phyloP scores from a whole-genome alignment of 2,113 vertebrate species.

The Aegithalos caudatus region DNA sequence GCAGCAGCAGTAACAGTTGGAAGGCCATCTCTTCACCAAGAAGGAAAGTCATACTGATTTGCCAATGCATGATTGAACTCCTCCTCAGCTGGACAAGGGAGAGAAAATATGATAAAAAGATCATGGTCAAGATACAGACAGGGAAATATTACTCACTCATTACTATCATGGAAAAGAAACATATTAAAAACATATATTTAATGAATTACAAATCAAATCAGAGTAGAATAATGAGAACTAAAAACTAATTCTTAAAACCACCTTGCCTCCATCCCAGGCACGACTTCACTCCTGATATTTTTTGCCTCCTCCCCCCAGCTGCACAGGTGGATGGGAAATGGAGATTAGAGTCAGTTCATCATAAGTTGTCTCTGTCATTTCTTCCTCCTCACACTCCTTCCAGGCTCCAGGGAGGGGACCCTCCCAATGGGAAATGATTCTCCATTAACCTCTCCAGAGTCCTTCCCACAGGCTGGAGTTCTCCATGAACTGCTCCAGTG shows the following conservation, averaged over 20 bases:
- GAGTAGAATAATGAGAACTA: not conserved
- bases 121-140: fast-evolving
- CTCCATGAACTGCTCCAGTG: not conserved
- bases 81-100: not conserved
- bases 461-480: not conserved
- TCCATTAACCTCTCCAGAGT: not conserved
- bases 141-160: not conserved
- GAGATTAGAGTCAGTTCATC: not conserved
- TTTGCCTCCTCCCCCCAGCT: not conserved
- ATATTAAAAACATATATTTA: not conserved
- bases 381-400: not conserved
- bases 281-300: not conserved
- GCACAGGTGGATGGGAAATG: not conserved
- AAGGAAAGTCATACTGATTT: not conserved
- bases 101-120: not conserved
- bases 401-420: fast-evolving
- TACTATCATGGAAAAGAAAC: not conserved
- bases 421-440: not conserved
- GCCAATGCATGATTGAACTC: not conserved
- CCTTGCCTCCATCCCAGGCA: not conserved
- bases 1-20: not conserved
- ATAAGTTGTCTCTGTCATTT: not conserved
- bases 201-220: not conserved
- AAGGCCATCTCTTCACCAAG: not conserved
- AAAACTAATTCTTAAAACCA: not conserved